Evolutionary conservation across 2,888 invertebrate genomes (phyloP).

Genomic region (Hololepta plana): DNA sequence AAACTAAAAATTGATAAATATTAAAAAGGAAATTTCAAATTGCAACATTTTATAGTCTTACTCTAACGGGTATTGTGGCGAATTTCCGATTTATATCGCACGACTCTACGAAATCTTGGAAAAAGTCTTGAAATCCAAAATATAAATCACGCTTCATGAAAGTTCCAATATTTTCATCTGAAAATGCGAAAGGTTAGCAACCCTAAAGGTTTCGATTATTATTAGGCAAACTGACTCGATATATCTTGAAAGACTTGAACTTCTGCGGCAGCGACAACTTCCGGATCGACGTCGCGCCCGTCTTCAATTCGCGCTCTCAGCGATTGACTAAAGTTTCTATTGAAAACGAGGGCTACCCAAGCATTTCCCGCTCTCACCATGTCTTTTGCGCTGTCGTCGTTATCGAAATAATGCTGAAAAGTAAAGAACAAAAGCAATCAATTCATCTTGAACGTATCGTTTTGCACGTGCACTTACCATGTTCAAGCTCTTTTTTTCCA

Average conservation of each 20-base stretch:
- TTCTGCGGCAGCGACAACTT: constrained; percentile 41
- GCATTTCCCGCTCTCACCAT: constrained; percentile 52
- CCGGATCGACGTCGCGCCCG: constrained; percentile 34
- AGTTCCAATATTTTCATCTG: constrained; percentile 82
- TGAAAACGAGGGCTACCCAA: constrained; percentile 61
- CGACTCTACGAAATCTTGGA: constrained; percentile 38
- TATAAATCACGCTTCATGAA: constrained; percentile 57
- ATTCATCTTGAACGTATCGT: neutral
- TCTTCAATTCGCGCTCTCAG: constrained; percentile 33
- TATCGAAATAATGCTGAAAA: constrained; percentile 26
- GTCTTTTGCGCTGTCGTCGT: constrained; percentile 39
- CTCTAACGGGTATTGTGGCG: constrained; percentile 40
- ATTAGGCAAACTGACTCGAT: constrained; percentile 52
- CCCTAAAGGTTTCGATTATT: too few species aligned
- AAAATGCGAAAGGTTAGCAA: too few species aligned
- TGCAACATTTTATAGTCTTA: too few species aligned
- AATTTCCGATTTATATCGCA: constrained; percentile 48
- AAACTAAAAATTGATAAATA: constrained; percentile 31
- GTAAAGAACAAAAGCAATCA: constrained; percentile 26
- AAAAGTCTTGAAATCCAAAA: constrained; percentile 53
- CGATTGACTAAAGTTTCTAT: constrained; percentile 54
- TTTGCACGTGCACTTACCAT: constrained; percentile 34
- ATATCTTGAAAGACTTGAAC: constrained; percentile 62
- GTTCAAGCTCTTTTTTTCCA: constrained; percentile 45
- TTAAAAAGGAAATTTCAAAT: too few species aligned